A percentile compares a stretch with the other conserved stretches of the same genome.
Conservation (phyloP, 1,140 invertebrate genomes). For the Sarcophaga peregrina region DNA sequence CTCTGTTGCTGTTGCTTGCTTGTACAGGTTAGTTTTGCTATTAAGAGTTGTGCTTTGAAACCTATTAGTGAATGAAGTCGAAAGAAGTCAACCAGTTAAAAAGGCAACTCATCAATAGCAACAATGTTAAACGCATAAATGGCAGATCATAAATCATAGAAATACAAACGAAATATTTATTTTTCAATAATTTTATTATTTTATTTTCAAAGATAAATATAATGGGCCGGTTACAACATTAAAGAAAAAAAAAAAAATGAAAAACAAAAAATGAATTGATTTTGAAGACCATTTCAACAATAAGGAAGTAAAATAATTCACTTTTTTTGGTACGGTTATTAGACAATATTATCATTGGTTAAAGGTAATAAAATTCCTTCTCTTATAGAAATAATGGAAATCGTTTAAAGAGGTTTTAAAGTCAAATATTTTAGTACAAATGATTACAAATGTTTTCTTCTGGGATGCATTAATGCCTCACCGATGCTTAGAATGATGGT, state of each 20-base stretch:
- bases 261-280: too few relatives aligned
- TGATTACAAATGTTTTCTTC: too few relatives aligned
- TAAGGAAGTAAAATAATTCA: too few relatives aligned
- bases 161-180: background rate
- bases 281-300: too few relatives aligned
- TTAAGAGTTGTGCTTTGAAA: background rate
- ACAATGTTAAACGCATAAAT: background rate
- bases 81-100: background rate
- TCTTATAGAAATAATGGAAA: too few relatives aligned
- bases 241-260: background rate
- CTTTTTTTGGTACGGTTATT: too few relatives aligned
- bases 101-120: background rate
- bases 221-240: background rate
- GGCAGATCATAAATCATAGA: slow-evolving; percentile 10
- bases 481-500: too few relatives aligned
- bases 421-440: too few relatives aligned
- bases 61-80: background rate
- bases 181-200: background rate
- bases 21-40: background rate
- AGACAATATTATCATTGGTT: too few relatives aligned
- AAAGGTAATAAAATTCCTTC: too few relatives aligned
- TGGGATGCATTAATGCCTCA: too few relatives aligned
- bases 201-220: background rate
- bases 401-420: too few relatives aligned
- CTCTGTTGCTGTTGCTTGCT: background rate